Conservation (phyloP, 2,888 invertebrate species). For the Scaptomyza flava region DNA sequence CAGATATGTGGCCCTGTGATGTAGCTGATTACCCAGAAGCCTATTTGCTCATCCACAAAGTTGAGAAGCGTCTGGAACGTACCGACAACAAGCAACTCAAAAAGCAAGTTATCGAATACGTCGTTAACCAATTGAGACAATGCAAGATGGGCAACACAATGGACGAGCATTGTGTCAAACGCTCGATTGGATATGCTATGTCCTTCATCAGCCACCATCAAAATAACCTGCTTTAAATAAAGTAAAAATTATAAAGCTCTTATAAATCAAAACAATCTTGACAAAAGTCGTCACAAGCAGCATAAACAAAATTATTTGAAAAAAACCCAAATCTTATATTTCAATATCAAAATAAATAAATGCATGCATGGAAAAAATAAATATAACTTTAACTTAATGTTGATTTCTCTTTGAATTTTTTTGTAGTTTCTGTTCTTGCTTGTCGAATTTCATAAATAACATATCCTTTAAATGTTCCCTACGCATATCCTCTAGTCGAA, state of each 20-base stretch:
- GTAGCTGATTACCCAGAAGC: conserved; percentile 55
- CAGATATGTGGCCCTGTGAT: conserved; percentile 58
- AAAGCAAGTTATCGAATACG: conserved; percentile 43
- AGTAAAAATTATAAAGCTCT: not conserved
- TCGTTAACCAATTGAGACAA: conserved; percentile 32
- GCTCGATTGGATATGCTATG: conserved; percentile 64
- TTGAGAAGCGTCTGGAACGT: conserved; percentile 60
- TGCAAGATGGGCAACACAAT: conserved; percentile 48
- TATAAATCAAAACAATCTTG: too few relatives aligned
- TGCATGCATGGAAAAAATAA: conserved; percentile 6
- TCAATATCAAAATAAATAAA: conserved; percentile 36
- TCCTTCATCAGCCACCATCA: conserved; percentile 53
- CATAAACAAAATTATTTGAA: too few relatives aligned
- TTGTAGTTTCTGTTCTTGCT: conserved; percentile 14
- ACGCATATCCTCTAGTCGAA: conserved; percentile 70
- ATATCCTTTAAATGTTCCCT: conserved; percentile 68
- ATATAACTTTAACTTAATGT: not conserved
- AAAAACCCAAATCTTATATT: conserved; percentile 6
- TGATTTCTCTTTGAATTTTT: not conserved
- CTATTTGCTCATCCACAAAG: conserved; percentile 61
- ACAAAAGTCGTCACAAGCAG: not conserved
- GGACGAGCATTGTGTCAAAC: conserved; percentile 61
- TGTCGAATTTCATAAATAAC: conserved; percentile 47
- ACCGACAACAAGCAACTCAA: conserved; percentile 26
- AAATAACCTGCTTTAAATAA: conserved; percentile 6